Percentiles rank a stretch among this genome's conserved stretches.
phyloP scores from a whole-genome alignment of 2,797 vertebrate species.

The Gymnodraco acuticeps region DNA sequence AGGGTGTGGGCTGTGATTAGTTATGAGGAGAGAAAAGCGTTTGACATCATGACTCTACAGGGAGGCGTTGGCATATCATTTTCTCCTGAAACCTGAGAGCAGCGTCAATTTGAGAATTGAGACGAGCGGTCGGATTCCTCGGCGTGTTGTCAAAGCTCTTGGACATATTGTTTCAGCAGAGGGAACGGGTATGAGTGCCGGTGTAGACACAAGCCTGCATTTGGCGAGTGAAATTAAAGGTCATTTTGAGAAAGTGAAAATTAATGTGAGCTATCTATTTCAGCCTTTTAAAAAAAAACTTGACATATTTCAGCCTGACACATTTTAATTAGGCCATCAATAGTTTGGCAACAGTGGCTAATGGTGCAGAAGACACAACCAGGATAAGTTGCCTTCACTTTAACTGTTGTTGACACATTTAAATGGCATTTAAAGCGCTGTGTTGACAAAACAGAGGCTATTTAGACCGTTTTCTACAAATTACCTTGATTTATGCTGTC shows the following conservation, averaged over 20 bases:
- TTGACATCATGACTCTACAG: conserved; percentile 10
- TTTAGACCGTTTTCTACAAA: conserved; percentile 7
- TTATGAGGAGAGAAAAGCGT: conserved; percentile 33
- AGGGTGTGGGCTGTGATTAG: conserved; percentile 21
- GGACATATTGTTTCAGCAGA: conserved; percentile 73
- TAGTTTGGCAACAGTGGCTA: conserved; percentile 78
- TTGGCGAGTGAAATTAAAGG: conserved; percentile 77
- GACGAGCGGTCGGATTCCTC: conserved; percentile 19
- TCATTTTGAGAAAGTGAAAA: conserved; percentile 82
- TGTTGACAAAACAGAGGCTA: conserved; percentile 27
- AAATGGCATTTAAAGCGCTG: conserved; percentile 37
- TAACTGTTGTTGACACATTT: conserved; percentile 59
- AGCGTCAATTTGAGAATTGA: conserved; percentile 47
- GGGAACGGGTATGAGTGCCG: conserved; percentile 45
- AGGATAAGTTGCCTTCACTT: conserved; percentile 67
- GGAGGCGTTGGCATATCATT: conserved; percentile 39
- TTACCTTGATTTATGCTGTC: conserved; percentile 23
- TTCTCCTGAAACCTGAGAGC: conserved; percentile 46
- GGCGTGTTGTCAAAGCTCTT: conserved; percentile 57
- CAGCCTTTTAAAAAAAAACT: conserved; percentile 68
- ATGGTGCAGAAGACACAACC: conserved; percentile 77
- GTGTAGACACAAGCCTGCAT: conserved; percentile 60
- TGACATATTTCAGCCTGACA: conserved; percentile 83
- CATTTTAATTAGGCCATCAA: conserved; percentile 86
- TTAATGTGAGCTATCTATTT: conserved; percentile 85